phyloP scores from a whole-genome alignment of 2,797 vertebrate genomes.

The Rhodeus uyekii region DNA sequence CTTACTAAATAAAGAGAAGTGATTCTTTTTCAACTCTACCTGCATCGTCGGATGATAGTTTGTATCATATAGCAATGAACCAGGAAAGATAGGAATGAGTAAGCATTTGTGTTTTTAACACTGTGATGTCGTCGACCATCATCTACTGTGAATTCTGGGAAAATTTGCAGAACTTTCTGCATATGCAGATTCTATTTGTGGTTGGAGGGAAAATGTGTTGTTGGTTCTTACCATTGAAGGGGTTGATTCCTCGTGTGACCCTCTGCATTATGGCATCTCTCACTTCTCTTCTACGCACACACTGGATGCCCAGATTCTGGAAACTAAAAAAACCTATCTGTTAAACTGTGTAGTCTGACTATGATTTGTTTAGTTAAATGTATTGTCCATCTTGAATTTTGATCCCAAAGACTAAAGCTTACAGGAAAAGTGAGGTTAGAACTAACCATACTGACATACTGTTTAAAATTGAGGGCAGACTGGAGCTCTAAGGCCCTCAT shows the following conservation, averaged over 20 bases:
- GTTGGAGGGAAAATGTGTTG: background rate
- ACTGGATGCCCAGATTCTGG: slow-evolving; percentile 98
- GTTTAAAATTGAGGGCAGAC: slow-evolving; percentile 42
- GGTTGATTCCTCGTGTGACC: slow-evolving; percentile 89
- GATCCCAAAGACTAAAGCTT: slow-evolving; percentile 5
- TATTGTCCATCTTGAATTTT: background rate
- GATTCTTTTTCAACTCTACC: slow-evolving; percentile 30
- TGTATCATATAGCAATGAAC: background rate
- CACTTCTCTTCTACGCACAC: slow-evolving; percentile 94
- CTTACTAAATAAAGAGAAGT: slow-evolving; percentile 55
- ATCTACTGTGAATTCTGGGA: background rate
- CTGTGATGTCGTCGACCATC: background rate
- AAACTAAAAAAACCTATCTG: slow-evolving; percentile 78
- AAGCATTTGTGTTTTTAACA: background rate
- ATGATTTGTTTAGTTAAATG: background rate
- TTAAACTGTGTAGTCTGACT: slow-evolving; percentile 23
- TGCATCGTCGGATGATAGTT: slow-evolving; percentile 5
- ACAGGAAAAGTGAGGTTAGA: slow-evolving; percentile 27
- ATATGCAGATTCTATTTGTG: background rate
- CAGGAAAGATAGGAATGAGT: background rate
- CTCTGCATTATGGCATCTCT: slow-evolving; percentile 91
- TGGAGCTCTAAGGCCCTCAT: slow-evolving; percentile 59
- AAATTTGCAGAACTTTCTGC: background rate
- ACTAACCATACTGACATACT: slow-evolving; percentile 24
- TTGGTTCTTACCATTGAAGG: slow-evolving; percentile 87